Conservation (phyloP, 2,113 vertebrate genomes). For the Bagarius yarrelli region DNA sequence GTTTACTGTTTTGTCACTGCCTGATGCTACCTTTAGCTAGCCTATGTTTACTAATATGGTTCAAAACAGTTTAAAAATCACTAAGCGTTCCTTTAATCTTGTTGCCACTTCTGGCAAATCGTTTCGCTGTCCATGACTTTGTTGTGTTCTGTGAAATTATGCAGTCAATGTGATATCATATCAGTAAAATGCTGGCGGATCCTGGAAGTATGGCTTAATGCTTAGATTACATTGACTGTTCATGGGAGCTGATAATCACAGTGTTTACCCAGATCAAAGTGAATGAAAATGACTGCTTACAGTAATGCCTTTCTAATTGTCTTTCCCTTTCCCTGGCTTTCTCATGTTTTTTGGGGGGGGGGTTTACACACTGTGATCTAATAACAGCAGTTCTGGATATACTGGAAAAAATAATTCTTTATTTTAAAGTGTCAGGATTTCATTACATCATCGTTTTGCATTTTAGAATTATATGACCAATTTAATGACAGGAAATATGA, state of each 20-base stretch:
- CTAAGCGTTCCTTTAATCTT: neutral
- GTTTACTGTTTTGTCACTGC: too few relatives aligned
- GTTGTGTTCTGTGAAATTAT: slow-evolving; percentile 26
- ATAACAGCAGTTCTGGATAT: neutral
- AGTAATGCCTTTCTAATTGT: slow-evolving; percentile 22
- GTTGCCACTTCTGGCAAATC: neutral
- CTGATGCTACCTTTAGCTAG: too few relatives aligned
- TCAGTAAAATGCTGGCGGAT: slow-evolving; percentile 17
- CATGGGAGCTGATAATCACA: slow-evolving; percentile 41
- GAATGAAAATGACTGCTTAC: slow-evolving; percentile 14
- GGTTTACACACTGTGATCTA: neutral
- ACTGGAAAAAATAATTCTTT: neutral
- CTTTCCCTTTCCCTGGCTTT: neutral
- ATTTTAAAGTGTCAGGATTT: neutral
- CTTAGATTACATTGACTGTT: slow-evolving; percentile 31
- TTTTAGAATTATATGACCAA: neutral
- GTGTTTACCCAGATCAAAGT: slow-evolving; percentile 45
- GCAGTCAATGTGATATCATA: slow-evolving; percentile 30
- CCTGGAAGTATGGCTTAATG: slow-evolving; percentile 25
- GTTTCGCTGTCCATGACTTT: slow-evolving; percentile 16
- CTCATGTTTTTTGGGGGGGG: too few relatives aligned
- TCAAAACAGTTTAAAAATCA: too few relatives aligned
- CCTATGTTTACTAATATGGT: too few relatives aligned
- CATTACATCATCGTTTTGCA: neutral
- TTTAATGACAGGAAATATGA: slow-evolving; percentile 33